phyloP scores from a whole-genome alignment of 2,113 vertebrate species.

The Xenopus laevis region DNA sequence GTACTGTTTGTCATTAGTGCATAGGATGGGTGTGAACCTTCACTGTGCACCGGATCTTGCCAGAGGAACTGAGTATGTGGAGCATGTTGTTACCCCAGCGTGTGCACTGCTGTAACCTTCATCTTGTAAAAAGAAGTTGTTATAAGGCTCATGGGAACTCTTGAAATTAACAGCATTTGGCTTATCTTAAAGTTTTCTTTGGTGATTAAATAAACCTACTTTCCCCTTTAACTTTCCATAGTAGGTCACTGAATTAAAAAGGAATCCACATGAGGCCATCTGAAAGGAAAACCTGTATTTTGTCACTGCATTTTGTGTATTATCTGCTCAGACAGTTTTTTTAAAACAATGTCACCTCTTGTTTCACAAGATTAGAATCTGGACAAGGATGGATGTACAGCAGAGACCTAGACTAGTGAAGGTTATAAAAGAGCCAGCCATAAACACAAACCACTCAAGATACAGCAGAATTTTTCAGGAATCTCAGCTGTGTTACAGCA shows the following conservation, averaged over 20 bases:
- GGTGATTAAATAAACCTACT: not conserved
- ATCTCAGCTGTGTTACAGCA: too few relatives aligned
- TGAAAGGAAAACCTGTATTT: not conserved
- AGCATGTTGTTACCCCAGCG: not conserved
- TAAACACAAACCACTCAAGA: too few relatives aligned
- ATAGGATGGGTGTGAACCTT: slow-evolving; percentile 30
- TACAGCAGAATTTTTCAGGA: too few relatives aligned
- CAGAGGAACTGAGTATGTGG: slow-evolving; percentile 25
- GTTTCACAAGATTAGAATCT: too few relatives aligned
- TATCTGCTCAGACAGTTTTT: too few relatives aligned
- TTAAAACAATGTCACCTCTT: too few relatives aligned
- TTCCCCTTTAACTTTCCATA: not conserved
- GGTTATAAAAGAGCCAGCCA: too few relatives aligned
- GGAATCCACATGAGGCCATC: not conserved
- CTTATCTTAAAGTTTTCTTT: too few relatives aligned
- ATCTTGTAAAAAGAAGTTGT: not conserved
- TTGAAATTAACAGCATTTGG: too few relatives aligned
- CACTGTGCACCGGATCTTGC: slow-evolving; percentile 13
- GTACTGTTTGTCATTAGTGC: slow-evolving; percentile 23
- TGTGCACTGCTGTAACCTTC: not conserved
- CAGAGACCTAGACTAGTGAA: too few relatives aligned
- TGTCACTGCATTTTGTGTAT: too few relatives aligned
- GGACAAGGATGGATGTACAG: too few relatives aligned
- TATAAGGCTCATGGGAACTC: not conserved
- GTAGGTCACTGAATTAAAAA: not conserved